Evolutionary conservation across 2,888 invertebrate genomes (phyloP).

Genomic region (Salpingus planirostris): DNA sequence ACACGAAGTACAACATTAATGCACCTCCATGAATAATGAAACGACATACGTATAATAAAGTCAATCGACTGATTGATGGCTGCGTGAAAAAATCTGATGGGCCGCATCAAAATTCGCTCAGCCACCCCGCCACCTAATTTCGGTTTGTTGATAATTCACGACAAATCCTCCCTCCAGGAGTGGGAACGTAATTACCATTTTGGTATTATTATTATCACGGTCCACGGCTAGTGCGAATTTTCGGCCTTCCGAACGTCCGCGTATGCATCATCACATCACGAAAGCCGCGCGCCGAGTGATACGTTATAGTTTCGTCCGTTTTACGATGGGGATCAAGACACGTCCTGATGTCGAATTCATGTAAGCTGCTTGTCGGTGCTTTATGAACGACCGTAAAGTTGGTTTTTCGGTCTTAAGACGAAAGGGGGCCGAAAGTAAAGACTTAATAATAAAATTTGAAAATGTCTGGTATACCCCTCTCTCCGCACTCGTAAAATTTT

Average conservation of each 20-base stretch:
- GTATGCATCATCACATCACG: no score
- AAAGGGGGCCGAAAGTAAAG: conserved; percentile 7
- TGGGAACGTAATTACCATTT: no score
- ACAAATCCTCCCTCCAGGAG: no score
- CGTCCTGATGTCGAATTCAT: conserved; percentile 9
- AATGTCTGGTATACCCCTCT: conserved; percentile 8
- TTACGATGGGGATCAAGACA: conserved; percentile 7
- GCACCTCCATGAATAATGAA: not conserved
- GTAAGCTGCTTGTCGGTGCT: conserved; percentile 7
- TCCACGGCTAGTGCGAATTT: no score
- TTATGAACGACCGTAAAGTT: conserved; percentile 11
- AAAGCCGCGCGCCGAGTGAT: no score
- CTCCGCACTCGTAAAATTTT: conserved; percentile 13
- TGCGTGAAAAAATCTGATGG: no score
- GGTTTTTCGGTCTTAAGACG: conserved; percentile 2
- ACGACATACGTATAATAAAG: conserved; percentile 13
- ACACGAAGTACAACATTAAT: no score
- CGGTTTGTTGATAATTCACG: no score
- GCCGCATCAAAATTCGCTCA: no score
- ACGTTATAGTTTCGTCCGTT: conserved; percentile 7
- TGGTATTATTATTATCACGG: no score
- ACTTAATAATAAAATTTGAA: conserved; percentile 12
- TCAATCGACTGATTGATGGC: conserved; percentile 10
- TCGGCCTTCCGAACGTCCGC: no score
- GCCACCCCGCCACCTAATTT: no score